A percentile compares a stretch with the other conserved stretches of the same genome.
Conservation (phyloP, 2,888 invertebrate species). For the Andrena haemorrhoa region DNA sequence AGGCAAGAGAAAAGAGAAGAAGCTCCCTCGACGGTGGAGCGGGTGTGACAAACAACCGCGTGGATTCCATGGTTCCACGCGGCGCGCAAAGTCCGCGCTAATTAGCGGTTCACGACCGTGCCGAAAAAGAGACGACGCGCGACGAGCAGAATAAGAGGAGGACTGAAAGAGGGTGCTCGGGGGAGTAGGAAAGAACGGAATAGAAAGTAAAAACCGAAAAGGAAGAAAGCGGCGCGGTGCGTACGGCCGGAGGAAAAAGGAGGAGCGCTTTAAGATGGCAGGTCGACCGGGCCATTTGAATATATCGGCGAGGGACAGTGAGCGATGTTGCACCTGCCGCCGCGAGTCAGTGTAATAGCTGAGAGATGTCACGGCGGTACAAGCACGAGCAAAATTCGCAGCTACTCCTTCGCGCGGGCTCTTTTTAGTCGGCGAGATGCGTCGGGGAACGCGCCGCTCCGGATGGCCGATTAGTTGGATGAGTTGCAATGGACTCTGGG, state of each 20-base stretch:
- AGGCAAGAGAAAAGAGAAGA: conserved; percentile 37
- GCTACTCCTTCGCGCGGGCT: not conserved
- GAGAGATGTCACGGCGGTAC: conserved; percentile 79
- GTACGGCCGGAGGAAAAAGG: conserved; percentile 13
- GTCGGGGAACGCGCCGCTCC: conserved; percentile 47
- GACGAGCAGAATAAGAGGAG: conserved; percentile 37
- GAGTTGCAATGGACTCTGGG: conserved; percentile 41
- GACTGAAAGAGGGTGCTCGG: not conserved
- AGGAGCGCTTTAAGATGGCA: conserved; percentile 60
- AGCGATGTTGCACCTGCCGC: conserved; percentile 83
- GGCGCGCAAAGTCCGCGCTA: conserved; percentile 80
- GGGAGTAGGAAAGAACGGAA: conserved; percentile 38
- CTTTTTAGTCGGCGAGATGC: conserved; percentile 10
- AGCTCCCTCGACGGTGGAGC: conserved; percentile 64
- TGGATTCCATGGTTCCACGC: conserved; percentile 80
- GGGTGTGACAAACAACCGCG: conserved; percentile 80
- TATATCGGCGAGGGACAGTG: conserved; percentile 82
- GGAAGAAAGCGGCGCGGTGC: not conserved
- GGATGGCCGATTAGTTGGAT: conserved; percentile 60
- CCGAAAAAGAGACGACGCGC: conserved; percentile 71
- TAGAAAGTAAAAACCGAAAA: conserved; percentile 42
- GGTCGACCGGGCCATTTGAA: conserved; percentile 75
- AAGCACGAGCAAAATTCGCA: conserved; percentile 75
- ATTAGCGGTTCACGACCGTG: conserved; percentile 81
- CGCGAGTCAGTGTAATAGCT: conserved; percentile 82